These are phyloP conservation scores for Drosophila suboccidentalis DNA, from an alignment of 2,888 invertebrate genomes.

Conservation along the genomic window DNA sequence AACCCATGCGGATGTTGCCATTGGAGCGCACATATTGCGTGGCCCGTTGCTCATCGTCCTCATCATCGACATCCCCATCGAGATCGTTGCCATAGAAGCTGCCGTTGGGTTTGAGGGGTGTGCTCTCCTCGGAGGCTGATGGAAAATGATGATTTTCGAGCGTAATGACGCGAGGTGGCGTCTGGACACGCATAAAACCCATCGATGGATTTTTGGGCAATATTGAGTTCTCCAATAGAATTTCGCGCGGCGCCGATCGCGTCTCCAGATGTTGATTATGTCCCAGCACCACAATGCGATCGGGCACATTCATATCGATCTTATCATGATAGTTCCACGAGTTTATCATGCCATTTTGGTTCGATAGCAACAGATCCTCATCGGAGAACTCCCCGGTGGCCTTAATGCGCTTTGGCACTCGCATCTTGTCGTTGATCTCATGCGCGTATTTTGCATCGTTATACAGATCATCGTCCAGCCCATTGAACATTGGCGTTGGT, in stretches of 20 bases:
- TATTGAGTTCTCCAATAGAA: conserved; percentile 93
- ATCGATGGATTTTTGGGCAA: conserved; percentile 88
- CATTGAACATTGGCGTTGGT: conserved; percentile 88
- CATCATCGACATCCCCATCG: conserved; percentile 69
- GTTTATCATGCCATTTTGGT: conserved; percentile 87
- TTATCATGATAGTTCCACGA: conserved; percentile 91
- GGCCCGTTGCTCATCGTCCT: conserved; percentile 72
- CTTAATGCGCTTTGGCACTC: conserved; percentile 92
- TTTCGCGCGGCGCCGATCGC: conserved; percentile 94
- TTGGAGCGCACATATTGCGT: conserved; percentile 82
- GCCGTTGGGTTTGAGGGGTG: conserved; percentile 71
- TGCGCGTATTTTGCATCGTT: conserved; percentile 89
- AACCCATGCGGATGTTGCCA: conserved; percentile 77
- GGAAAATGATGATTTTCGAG: conserved; percentile 94
- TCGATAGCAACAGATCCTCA: conserved; percentile 88
- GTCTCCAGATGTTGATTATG: conserved; percentile 89
- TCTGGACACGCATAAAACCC: conserved; percentile 92
- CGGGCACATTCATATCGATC: conserved; percentile 97
- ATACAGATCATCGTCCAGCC: conserved; percentile 88
- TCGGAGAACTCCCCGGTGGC: conserved; percentile 90
- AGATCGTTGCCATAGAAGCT: conserved; percentile 62
- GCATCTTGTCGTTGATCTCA: conserved; percentile 93
- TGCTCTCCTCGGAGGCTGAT: conserved; percentile 87
- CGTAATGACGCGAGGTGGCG: conserved; percentile 95
- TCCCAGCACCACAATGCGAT: conserved; percentile 95